These are phyloP conservation scores for Hippocampus guttulatus DNA, from an alignment of 2,113 vertebrate species.

Conservation along the genomic window DNA sequence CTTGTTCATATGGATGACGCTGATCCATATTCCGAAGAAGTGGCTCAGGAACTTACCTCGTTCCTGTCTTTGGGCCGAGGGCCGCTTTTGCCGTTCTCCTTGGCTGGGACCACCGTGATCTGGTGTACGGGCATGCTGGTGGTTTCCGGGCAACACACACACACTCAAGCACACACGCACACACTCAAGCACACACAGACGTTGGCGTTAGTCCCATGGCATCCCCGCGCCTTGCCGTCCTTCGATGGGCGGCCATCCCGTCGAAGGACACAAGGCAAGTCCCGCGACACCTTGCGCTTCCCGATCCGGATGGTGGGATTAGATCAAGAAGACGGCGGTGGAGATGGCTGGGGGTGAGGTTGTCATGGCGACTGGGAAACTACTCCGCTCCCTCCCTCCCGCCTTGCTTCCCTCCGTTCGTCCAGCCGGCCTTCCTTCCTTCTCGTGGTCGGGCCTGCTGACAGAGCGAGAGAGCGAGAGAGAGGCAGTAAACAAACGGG, in stretches of 20 bases:
- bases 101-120: conserved; percentile 86
- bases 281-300: conserved; percentile 15
- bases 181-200: conserved; percentile 17
- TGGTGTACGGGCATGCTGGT: conserved; percentile 86
- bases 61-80: conserved; percentile 84
- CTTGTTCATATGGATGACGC: neutral
- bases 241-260: conserved; percentile 18
- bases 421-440: neutral
- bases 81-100: conserved; percentile 79
- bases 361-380: conserved; percentile 59
- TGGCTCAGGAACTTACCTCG: conserved; percentile 74
- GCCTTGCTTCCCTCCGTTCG: conserved; percentile 24
- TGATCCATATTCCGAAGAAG: neutral
- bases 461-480: neutral
- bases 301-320: conserved; percentile 39
- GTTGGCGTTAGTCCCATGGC: neutral
- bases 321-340: conserved; percentile 56
- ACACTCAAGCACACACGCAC: neutral
- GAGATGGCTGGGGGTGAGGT: conserved; percentile 55
- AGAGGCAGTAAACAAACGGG: neutral
- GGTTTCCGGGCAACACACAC: conserved; percentile 41
- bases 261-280: conserved; percentile 3
- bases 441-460: conserved; percentile 30
- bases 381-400: conserved; percentile 30
- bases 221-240: conserved; percentile 30